phyloP scores from a whole-genome alignment of 2,113 vertebrate species.

The Proterorhinus semilunaris region DNA sequence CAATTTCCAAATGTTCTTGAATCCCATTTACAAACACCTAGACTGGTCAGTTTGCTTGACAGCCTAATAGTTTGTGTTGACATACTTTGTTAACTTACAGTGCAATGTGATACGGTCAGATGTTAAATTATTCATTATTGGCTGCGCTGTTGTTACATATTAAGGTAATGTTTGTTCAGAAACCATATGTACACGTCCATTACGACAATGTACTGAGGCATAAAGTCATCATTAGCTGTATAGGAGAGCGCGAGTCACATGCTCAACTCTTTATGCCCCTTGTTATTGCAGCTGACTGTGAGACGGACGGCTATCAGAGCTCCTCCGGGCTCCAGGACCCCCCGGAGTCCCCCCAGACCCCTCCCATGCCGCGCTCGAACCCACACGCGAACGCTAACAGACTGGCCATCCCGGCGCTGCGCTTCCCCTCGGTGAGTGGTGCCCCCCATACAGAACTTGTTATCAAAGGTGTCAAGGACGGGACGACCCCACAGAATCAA shows the following conservation, averaged over 20 bases:
- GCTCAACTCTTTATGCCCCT: slow-evolving; percentile 43
- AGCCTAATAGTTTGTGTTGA: background rate
- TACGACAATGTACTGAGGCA: background rate
- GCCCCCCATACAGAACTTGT: slow-evolving; percentile 6
- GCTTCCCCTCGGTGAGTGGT: slow-evolving; percentile 86
- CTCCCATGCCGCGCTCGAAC: slow-evolving; percentile 45
- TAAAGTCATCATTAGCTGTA: background rate
- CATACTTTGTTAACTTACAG: slow-evolving; percentile 5
- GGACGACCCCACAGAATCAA: background rate
- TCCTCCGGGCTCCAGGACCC: slow-evolving; percentile 88
- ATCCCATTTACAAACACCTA: too few species aligned
- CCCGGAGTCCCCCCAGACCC: slow-evolving; percentile 65
- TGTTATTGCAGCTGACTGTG: slow-evolving; percentile 87
- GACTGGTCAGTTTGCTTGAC: too few species aligned
- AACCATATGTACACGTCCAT: background rate
- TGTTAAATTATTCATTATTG: slow-evolving; percentile 33
- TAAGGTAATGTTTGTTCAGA: background rate
- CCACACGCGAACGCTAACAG: slow-evolving; percentile 46
- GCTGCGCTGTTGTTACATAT: slow-evolving; percentile 4
- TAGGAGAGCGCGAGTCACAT: slow-evolving; percentile 41
- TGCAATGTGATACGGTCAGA: slow-evolving; percentile 46
- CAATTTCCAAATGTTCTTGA: too few species aligned
- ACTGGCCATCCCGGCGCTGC: slow-evolving; percentile 68
- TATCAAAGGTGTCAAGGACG: slow-evolving; percentile 5
- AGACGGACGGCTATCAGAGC: slow-evolving; percentile 91